phyloP scores from a whole-genome alignment of 23 tunicate species.

The Trididemnum clinides region DNA sequence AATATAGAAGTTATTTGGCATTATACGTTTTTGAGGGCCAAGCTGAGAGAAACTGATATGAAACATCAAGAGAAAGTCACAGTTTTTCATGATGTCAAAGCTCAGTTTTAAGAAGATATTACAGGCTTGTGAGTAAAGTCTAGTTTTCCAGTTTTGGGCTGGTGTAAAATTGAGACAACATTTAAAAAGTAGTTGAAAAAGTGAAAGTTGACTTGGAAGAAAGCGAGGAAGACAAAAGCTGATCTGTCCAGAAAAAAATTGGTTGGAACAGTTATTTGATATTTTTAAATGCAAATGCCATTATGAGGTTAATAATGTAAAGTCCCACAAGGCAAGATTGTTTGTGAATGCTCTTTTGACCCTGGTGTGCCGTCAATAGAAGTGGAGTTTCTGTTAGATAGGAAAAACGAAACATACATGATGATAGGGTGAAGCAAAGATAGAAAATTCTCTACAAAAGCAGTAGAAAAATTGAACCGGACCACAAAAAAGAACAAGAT shows the following conservation, averaged over 20 bases:
- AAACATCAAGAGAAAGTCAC: background rate
- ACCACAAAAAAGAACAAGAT: background rate
- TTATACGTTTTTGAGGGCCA: background rate
- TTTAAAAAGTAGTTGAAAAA: background rate
- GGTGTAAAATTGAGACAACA: too few species aligned
- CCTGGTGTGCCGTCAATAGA: background rate
- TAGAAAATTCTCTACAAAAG: background rate
- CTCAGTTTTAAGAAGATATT: background rate
- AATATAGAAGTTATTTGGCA: constrained; percentile 1
- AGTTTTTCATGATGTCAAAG: background rate
- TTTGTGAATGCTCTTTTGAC: background rate
- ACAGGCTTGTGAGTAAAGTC: background rate
- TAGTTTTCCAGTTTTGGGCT: too few species aligned
- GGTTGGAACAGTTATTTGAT: background rate
- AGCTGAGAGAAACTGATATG: background rate
- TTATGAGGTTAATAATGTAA: background rate
- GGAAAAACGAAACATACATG: background rate
- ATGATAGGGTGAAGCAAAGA: too few species aligned
- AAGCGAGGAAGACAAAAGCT: background rate
- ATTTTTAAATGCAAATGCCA: background rate
- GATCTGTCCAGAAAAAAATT: background rate
- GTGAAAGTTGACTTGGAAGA: background rate
- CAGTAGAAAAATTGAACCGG: background rate
- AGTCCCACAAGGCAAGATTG: background rate
- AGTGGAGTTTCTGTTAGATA: background rate